phyloP scores from a whole-genome alignment of 2,113 vertebrate species.

The Scomber colias region DNA sequence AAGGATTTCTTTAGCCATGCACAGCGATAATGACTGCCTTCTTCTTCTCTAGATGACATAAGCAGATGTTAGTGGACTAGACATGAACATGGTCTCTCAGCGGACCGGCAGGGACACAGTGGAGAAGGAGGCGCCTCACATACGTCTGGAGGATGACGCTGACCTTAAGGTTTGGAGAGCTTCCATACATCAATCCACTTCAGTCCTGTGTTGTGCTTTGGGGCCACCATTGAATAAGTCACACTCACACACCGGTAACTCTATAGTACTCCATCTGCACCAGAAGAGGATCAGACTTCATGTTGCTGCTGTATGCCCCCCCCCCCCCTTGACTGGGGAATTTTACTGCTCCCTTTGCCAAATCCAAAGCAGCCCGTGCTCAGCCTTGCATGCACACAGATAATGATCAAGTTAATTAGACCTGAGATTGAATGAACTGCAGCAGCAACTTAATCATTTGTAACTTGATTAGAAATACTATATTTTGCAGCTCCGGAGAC shows the following conservation, averaged over 20 bases:
- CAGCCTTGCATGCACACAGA: slow-evolving; percentile 85
- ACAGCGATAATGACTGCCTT: slow-evolving; percentile 20
- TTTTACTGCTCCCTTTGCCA: slow-evolving; percentile 76
- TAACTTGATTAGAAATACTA: slow-evolving; percentile 87
- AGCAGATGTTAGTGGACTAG: slow-evolving; percentile 65
- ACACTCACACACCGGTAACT: slow-evolving; percentile 34
- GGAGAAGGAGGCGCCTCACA: slow-evolving; percentile 86
- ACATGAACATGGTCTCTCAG: slow-evolving; percentile 75
- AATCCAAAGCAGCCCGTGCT: slow-evolving; percentile 82
- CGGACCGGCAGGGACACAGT: slow-evolving; percentile 67
- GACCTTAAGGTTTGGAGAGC: slow-evolving; percentile 85
- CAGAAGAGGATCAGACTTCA: slow-evolving; percentile 65
- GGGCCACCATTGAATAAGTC: slow-evolving; percentile 19
- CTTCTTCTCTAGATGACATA: slow-evolving; percentile 75
- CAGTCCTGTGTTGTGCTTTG: not conserved
- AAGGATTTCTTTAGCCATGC: not conserved
- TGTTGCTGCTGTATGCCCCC: slow-evolving; percentile 62
- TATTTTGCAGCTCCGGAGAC: slow-evolving; percentile 81
- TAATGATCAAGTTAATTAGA: slow-evolving; percentile 90
- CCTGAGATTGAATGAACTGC: slow-evolving; percentile 86
- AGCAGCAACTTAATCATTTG: slow-evolving; percentile 87
- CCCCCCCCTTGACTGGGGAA: slow-evolving; percentile 68
- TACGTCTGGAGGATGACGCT: slow-evolving; percentile 84
- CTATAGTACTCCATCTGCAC: slow-evolving; percentile 48
- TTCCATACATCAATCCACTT: not conserved